Conservation (phyloP, 2,797 vertebrate genomes). For the Acipenser transmontanus region DNA sequence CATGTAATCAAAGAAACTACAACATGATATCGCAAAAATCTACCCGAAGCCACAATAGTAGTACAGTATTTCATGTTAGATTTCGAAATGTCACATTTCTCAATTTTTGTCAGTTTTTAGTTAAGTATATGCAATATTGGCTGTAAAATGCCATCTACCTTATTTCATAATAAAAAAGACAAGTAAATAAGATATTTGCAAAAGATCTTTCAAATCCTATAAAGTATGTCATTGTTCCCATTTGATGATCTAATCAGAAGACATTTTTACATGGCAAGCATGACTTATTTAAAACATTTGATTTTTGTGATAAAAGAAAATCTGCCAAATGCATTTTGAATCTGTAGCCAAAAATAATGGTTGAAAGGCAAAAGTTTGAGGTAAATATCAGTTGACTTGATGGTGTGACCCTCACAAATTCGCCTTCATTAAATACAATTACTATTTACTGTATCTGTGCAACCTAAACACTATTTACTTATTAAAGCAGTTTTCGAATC, state of each 20-base stretch:
- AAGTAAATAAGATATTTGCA: too few species aligned
- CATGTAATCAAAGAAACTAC: too few species aligned
- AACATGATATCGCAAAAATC: too few species aligned
- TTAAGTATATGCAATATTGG: too few species aligned
- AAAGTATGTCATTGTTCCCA: too few species aligned
- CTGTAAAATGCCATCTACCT: too few species aligned
- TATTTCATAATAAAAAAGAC: too few species aligned
- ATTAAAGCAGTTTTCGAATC: conserved; percentile 33
- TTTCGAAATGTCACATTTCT: too few species aligned
- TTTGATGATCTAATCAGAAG: background rate
- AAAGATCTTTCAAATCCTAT: too few species aligned
- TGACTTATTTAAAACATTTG: background rate
- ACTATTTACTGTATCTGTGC: background rate
- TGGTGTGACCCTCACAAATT: conserved; percentile 33
- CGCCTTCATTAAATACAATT: conserved; percentile 40
- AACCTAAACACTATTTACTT: conserved; percentile 23
- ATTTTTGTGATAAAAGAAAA: background rate
- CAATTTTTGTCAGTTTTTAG: too few species aligned
- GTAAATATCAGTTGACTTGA: conserved; percentile 49
- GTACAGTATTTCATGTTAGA: too few species aligned
- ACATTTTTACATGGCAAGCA: background rate
- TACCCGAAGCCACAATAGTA: too few species aligned
- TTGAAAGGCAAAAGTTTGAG: conserved; percentile 37
- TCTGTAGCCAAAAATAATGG: conserved; percentile 15
- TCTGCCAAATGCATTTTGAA: background rate